Percentiles rank a stretch among this genome's conserved stretches.
These are phyloP conservation scores for Cinclus cinclus DNA, from an alignment of 2,113 vertebrate genomes.

Conservation along the genomic window DNA sequence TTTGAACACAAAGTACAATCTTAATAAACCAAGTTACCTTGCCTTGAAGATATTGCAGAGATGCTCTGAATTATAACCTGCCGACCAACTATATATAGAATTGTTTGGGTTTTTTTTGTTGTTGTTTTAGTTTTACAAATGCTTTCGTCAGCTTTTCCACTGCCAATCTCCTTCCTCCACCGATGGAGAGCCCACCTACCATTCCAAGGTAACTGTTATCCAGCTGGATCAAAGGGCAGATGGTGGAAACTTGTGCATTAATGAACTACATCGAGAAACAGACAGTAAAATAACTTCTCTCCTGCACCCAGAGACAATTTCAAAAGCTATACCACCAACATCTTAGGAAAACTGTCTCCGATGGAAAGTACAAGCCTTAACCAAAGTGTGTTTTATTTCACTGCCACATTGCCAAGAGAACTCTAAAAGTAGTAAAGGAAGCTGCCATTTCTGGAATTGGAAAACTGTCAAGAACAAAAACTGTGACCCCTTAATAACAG, in stretches of 20 bases:
- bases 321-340: not conserved
- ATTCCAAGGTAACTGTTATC: constrained; percentile 73
- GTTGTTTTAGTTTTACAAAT: constrained; percentile 81
- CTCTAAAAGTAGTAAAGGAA: not conserved
- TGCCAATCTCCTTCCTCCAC: constrained; percentile 52
- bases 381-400: not conserved
- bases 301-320: not conserved
- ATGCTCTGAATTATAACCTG: not conserved
- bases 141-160: constrained; percentile 80
- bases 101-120: not conserved
- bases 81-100: not conserved
- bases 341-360: not conserved
- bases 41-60: not conserved
- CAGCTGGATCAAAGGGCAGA: constrained; percentile 62
- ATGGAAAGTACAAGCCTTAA: not conserved
- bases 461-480: constrained; percentile 1
- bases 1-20: not conserved
- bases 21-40: not conserved
- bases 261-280: not conserved
- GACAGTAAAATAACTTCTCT: not conserved
- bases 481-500: not conserved
- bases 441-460: not conserved
- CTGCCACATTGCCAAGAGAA: not conserved
- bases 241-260: rapidly evolving
- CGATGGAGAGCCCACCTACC: constrained; percentile 58